Base-by-base conservation (phyloP, 2,888 invertebrate genomes). In the Phymatocera aterrima region DNA sequence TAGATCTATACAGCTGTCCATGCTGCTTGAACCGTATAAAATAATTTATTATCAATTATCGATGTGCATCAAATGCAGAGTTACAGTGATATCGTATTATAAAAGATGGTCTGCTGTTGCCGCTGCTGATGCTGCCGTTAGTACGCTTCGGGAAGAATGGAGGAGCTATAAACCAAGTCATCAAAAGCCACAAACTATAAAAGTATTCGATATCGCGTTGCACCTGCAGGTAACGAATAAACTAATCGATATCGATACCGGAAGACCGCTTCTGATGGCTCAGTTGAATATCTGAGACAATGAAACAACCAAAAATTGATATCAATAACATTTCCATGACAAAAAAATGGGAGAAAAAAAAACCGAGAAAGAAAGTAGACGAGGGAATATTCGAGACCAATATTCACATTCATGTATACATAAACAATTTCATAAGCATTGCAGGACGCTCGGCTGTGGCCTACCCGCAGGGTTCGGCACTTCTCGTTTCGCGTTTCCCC, bases 401-500 rank as follows among this genome's bases (percentile, higher is more conserved):
- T 51, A 51, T n/a, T 15, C 6, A 15, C n/a, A 51, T 51, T 12
- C 12, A 2, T 28, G 12, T 24, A 60, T 10, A 15, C 15, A 51
- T 51, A n/a, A 1, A 15, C 15, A 10, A 68, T 21, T 28, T 46
- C 24, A 15, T 10, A 21, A 68, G 68, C 21, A 68, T 68, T 51
- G 21, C 31, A 18, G 24, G 72, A 72, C 48, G 51, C 48, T 72
- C 18, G 31, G 43, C 68, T 1, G 34, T 3, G 6, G 48, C 15
- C 86, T 88, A 89, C 90, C 89, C 90, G 89, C 89, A 89, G 89
- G 86, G 88, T 75, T 60, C 28, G 37, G 75, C 75, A 51, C 5
- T 24, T 34, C 51, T 57, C 51, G 75, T 54, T 75, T 10, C 75
- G 57, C 75, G 40, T 75, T 40, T 21, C 21, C 28, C 40, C 75